Evolutionary conservation across 1,140 invertebrate species (phyloP), one percentile per base, ranked within the genome.

Genomic region (Olivierus martensii): DNA sequence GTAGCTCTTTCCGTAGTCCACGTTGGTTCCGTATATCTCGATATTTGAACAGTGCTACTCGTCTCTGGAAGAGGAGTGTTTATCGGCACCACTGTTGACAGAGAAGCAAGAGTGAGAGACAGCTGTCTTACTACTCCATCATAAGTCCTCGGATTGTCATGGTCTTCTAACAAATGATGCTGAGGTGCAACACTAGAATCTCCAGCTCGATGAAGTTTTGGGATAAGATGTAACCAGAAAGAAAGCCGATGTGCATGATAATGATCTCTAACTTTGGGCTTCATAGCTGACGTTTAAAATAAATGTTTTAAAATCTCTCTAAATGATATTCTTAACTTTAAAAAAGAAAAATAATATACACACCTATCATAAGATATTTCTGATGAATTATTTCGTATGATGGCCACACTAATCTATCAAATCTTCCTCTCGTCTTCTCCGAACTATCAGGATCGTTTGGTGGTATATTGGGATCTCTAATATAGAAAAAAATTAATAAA

Each of bases 171-270:
- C 51, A 87, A 78, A 70, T 93, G 88, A 69, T 90, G 86, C 0
- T 84, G 81, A 37, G 78, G 76, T 6, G 83, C 84, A 17, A 88
- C 84, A 63, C 86, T 86, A 56, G 46, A 59, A 5, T 47, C 49
- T 28, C 85, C 85, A 0, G 84, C 82, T 37, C 28, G 34, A 34
- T 60, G 56, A 18, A 78, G 64, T 65, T 91, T 85, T 2, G 89
- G 89, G 55, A 93, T 82, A 18, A 93, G 75, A 62, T 88, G 86
- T 51, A 88, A 68, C 89, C 90, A 94, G 47, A 92, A 77, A 14
- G 87, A 87, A 73, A 91, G 80, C 67, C 90, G 88, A 66, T 88
- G 84, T 37, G 86, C 85, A 5, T 87, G 75, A 67, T 90, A 93
- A 65, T 90, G 87, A 62, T 81, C 83, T 55, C 78, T 77, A 59